Evolutionary conservation across 2,113 vertebrate species (phyloP), one percentile per base, ranked within the genome.

Genomic region (Cyanoramphus novaezelandiae): DNA sequence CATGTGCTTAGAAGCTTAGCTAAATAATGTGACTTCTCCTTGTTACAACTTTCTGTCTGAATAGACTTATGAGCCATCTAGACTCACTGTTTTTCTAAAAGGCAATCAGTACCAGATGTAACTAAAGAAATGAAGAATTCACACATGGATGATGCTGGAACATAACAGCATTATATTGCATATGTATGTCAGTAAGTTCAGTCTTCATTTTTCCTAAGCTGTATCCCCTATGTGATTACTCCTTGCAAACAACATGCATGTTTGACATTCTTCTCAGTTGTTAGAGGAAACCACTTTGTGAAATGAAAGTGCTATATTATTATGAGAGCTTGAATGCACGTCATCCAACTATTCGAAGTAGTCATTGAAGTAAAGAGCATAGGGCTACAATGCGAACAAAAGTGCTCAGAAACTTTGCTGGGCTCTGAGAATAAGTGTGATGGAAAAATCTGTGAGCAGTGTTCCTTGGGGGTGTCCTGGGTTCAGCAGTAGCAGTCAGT

Each of bases 151-250:
- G 25, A 16, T 67, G 15, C 10, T 7, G 9, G 49, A 83, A 63
- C 0, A 0, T 52, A 29, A 14, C 19, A 44, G 11, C 4, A 16
- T 63, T 63, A 3, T 11, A 31, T 6, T 23, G 21, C 69, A 59
- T 41, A 68, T 28, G 19, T 13, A 33, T 10, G 33, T 60, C 35
- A 33, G 1, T 37, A 62, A 62, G 14, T 69, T 65, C 41, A 37
- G 19, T 43, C 21, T 11, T 70, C 60, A 19, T 20, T 82, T 53
- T 55, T 49, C 19, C 37, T 82, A 44, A 47, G 13, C 16, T 50
- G 6, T 43, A 19, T 16, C 7, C 14, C 6, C 13, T 39, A 0
- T 39, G 11, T 85, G 23, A 31, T 86, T n/a, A n/a, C 8, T 53
- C 47, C 13, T n/a, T 72, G 43, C 19, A 43, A 43, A 23, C 11